Evolutionary conservation across 2,113 vertebrate genomes (phyloP).

Genomic region (Thamnophis sirtalis): DNA sequence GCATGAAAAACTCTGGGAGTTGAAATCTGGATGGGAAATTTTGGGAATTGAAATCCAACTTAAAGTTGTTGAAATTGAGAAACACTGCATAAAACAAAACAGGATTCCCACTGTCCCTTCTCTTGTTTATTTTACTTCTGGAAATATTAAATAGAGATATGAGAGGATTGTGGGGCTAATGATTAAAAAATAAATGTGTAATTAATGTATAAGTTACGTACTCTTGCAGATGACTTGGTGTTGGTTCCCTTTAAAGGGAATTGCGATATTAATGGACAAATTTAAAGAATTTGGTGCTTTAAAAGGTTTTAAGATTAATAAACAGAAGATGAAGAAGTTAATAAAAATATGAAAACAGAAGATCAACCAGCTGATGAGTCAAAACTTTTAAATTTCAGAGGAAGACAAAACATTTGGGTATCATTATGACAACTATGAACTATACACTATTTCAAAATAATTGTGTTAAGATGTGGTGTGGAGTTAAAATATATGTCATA

Average conservation of each 20-base stretch:
- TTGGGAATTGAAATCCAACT: background rate
- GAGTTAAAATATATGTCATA: background rate
- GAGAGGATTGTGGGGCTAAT: background rate
- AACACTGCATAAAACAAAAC: background rate
- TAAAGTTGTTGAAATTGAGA: background rate
- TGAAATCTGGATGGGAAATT: background rate
- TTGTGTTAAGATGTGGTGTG: background rate
- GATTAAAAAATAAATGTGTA: background rate
- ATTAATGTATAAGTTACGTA: background rate
- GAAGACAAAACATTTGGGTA: background rate
- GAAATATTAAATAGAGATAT: background rate
- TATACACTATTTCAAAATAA: background rate
- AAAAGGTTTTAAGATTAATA: background rate
- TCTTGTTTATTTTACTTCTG: background rate
- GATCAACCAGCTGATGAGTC: background rate
- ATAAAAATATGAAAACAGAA: background rate
- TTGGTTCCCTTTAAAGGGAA: background rate
- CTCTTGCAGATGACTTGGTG: background rate
- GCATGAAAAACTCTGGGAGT: background rate
- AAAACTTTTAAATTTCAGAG: background rate
- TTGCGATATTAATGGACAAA: background rate
- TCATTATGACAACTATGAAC: background rate
- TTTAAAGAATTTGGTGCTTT: background rate
- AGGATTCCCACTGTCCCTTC: background rate
- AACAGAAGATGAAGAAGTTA: background rate